Evolutionary conservation across 2,888 invertebrate species (phyloP).

Genomic region (Drosophila limbata): DNA sequence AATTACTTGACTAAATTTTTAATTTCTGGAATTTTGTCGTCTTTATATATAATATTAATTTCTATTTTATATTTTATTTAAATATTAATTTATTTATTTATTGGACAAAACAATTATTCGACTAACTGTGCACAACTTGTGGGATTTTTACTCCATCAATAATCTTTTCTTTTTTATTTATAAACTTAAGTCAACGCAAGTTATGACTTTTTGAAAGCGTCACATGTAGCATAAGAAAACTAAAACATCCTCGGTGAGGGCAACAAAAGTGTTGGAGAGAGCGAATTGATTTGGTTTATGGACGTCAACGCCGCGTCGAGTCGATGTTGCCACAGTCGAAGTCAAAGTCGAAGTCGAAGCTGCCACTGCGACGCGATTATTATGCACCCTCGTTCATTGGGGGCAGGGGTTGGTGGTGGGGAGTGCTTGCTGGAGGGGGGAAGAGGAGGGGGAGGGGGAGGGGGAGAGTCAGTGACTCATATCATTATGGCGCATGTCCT

Average conservation of each 20-base stretch:
- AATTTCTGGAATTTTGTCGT: no score
- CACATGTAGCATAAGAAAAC: background rate
- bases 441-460: background rate
- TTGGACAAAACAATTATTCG: no score
- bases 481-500: conserved; percentile 77
- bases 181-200: no score
- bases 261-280: background rate
- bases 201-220: background rate
- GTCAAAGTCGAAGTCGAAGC: background rate
- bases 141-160: no score
- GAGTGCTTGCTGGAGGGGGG: background rate
- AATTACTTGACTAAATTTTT: no score
- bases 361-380: conserved; percentile 67
- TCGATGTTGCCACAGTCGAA: background rate
- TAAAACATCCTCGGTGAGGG: background rate
- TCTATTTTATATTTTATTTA: no score
- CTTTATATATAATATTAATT: no score
- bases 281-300: conserved; percentile 79
- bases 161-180: no score
- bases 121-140: no score
- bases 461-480: conserved; percentile 73
- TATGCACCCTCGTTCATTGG: conserved; percentile 62
- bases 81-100: no score
- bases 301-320: conserved; percentile 65
- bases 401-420: background rate